A percentile compares a stretch with the other conserved stretches of the same genome.
Evolutionary conservation across 2,888 invertebrate genomes (phyloP).

Genomic region (Sphaerophoria taeniata): DNA sequence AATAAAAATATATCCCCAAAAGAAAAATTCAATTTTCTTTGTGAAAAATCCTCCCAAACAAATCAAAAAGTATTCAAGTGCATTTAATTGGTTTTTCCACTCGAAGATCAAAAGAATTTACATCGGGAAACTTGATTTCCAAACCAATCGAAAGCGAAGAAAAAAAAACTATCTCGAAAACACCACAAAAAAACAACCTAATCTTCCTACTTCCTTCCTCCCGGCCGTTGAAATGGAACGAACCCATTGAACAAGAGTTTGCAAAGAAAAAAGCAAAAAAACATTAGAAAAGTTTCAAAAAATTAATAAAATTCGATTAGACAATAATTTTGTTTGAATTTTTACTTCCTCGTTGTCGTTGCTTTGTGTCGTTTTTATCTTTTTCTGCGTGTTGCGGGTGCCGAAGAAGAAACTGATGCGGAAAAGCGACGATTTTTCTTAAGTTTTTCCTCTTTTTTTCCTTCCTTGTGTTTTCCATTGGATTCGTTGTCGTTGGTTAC

Average conservation of each 20-base stretch:
- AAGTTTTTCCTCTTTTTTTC: constrained; percentile 28
- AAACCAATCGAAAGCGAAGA: neutral
- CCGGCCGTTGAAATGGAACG: constrained; percentile 71
- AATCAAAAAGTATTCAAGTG: constrained; percentile 41
- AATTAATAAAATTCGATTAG: constrained; percentile 51
- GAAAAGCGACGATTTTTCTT: constrained; percentile 37
- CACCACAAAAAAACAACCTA: constrained; percentile 41
- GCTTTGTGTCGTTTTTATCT: neutral
- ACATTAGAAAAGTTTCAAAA: constrained; percentile 6
- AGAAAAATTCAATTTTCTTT: constrained; percentile 51
- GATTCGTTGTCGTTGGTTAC: constrained; percentile 68
- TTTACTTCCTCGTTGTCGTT: constrained; percentile 35
- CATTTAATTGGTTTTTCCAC: constrained; percentile 8
- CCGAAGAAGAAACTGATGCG: constrained; percentile 27
- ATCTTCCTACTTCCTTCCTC: neutral
- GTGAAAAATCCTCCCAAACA: constrained; percentile 48
- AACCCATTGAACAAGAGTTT: constrained; percentile 55
- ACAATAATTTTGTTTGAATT: constrained; percentile 48
- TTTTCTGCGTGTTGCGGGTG: constrained; percentile 30
- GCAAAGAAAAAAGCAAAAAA: constrained; percentile 18
- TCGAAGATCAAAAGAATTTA: neutral
- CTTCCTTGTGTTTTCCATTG: constrained; percentile 52
- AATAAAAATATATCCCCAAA: constrained; percentile 14
- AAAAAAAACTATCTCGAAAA: constrained; percentile 39
- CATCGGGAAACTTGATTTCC: constrained; percentile 30